phyloP scores from a whole-genome alignment of 1,140 invertebrate species.

The Epicauta chinensis region DNA sequence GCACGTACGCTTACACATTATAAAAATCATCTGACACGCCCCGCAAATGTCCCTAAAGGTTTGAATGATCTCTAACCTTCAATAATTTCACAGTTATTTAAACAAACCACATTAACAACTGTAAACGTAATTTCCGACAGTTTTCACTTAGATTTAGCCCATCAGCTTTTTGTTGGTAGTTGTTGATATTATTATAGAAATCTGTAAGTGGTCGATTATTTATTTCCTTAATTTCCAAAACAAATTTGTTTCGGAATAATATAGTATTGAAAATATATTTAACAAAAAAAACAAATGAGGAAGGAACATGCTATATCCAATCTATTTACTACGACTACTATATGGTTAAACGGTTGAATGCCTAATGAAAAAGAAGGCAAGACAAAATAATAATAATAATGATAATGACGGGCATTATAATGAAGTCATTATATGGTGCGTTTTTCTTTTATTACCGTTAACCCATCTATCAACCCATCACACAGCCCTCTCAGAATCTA shows the following conservation, averaged over 20 bases:
- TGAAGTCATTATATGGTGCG: constrained; percentile 14
- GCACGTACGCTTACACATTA: too few species aligned
- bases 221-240: too few species aligned
- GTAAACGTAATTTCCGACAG: not conserved
- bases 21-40: too few species aligned
- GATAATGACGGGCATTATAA: not conserved
- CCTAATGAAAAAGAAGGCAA: not conserved
- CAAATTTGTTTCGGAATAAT: not conserved
- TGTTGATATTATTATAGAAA: too few species aligned
- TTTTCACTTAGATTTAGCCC: too few species aligned
- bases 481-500: too few species aligned
- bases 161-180: too few species aligned
- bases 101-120: not conserved
- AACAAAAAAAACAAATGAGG: not conserved
- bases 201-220: too few species aligned
- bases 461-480: constrained; percentile 4
- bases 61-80: too few species aligned
- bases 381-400: not conserved
- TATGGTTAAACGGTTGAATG: not conserved
- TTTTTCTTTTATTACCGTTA: constrained; percentile 10
- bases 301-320: too few species aligned
- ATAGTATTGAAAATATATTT: not conserved
- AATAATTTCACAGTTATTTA: not conserved
- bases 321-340: not conserved
- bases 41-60: too few species aligned